phyloP scores from a whole-genome alignment of 2,888 invertebrate species.

The Mesodorylaimus sp. region DNA sequence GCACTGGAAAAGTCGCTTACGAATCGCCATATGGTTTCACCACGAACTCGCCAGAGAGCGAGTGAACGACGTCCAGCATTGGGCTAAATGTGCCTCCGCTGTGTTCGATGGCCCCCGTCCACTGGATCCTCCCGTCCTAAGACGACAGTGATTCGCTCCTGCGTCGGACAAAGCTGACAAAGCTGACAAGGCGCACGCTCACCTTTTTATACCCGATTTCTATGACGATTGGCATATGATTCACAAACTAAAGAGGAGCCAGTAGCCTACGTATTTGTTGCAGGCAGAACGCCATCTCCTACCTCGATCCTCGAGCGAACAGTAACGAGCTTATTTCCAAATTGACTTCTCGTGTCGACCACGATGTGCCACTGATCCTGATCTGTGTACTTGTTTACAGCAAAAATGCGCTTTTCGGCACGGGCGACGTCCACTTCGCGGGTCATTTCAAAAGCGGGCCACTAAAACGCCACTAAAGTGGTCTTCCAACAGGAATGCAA shows the following conservation, averaged over 20 bases:
- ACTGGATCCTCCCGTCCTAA: conserved; percentile 54
- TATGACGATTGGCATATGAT: conserved; percentile 57
- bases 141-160: no score
- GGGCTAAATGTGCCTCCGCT: conserved; percentile 50
- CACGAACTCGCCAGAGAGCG: conserved; percentile 64
- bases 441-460: no score
- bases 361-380: conserved; percentile 64
- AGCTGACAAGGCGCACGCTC: no score
- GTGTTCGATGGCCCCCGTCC: conserved; percentile 50
- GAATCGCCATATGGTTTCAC: conserved; percentile 45
- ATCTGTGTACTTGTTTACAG: conserved; percentile 44
- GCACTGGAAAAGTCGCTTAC: no score
- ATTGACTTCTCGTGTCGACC: conserved; percentile 60
- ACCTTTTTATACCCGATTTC: conserved; percentile 62
- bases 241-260: conserved; percentile 46
- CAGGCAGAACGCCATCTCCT: conserved; percentile 15
- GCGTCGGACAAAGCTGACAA: no score
- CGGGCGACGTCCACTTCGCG: conserved; percentile 56
- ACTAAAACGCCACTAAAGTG: no score
- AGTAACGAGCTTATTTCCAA: conserved; percentile 64
- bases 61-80: conserved; percentile 69
- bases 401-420: conserved; percentile 70
- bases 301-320: conserved; percentile 71
- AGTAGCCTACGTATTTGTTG: not conserved
- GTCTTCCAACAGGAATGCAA: no score